Conservation (phyloP, 2,797 vertebrate species). For the Sphaeramia orbicularis region DNA sequence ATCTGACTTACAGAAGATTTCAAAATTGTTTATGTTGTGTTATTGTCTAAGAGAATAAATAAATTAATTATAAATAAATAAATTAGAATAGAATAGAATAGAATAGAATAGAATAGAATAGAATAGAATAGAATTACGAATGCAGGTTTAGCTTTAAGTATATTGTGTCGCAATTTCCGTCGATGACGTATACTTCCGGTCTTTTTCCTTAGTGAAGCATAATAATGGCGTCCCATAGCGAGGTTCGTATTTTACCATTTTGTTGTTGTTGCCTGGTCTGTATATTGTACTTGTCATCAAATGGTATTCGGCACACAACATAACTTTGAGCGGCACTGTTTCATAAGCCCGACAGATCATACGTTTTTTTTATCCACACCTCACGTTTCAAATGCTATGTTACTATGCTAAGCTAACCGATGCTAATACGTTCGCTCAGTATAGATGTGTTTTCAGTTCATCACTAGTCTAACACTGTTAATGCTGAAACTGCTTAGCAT, state of each 20-base stretch:
- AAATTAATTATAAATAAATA: too few relatives aligned
- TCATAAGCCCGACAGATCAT: accelerated
- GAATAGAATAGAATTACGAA: too few relatives aligned
- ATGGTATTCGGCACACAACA: accelerated
- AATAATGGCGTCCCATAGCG: constrained; percentile 12
- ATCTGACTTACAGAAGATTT: too few relatives aligned
- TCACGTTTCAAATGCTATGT: constrained; percentile 7
- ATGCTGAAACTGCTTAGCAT: not conserved
- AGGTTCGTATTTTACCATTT: constrained; percentile 59
- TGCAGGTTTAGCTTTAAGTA: not conserved
- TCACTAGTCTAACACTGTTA: not conserved
- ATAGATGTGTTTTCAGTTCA: too few relatives aligned
- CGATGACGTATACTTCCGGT: not conserved
- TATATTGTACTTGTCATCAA: accelerated
- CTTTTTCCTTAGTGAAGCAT: not conserved
- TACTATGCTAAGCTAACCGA: constrained; percentile 49
- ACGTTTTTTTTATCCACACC: not conserved
- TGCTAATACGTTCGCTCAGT: not conserved
- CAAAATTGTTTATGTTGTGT: too few relatives aligned
- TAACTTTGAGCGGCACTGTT: accelerated
- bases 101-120: too few relatives aligned
- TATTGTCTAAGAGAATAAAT: too few relatives aligned
- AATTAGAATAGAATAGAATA: too few relatives aligned
- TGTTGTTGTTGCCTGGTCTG: accelerated
- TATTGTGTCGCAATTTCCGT: not conserved